phyloP scores from a whole-genome alignment of 37 sponge, comb jelly and placozoan genomes.

The Cladorhizidae sp. region DNA sequence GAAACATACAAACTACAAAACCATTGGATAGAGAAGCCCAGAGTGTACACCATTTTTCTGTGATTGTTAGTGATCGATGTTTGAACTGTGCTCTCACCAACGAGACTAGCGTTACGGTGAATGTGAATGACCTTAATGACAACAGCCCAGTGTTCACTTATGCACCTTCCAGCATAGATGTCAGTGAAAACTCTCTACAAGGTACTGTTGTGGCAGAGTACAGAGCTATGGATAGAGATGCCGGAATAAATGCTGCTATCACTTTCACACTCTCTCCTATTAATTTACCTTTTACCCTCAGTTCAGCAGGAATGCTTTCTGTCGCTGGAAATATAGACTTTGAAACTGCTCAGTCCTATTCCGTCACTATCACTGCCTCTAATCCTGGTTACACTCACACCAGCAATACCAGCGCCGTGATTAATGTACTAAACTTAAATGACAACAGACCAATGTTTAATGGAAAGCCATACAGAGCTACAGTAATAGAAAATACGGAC shows the following conservation, averaged over 20 bases:
- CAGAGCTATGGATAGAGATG: slow-evolving; percentile 61
- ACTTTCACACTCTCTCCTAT: slow-evolving; percentile 34
- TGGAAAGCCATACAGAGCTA: background rate
- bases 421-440: slow-evolving; percentile 42
- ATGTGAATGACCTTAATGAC: slow-evolving; percentile 67
- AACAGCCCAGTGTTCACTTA: slow-evolving; percentile 49
- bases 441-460: slow-evolving; percentile 50
- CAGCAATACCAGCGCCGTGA: background rate
- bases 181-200: slow-evolving; percentile 23
- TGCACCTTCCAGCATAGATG: slow-evolving; percentile 1
- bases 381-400: slow-evolving; percentile 27
- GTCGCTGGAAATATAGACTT: slow-evolving; percentile 29
- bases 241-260: slow-evolving; percentile 57
- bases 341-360: slow-evolving; percentile 27
- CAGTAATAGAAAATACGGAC: slow-evolving; percentile 18
- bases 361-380: slow-evolving; percentile 37
- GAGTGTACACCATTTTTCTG: background rate
- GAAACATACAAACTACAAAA: slow-evolving; percentile 13
- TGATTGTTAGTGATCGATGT: slow-evolving; percentile 51
- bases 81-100: slow-evolving; percentile 5
- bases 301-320: slow-evolving; percentile 19
- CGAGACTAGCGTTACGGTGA: slow-evolving; percentile 28
- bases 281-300: slow-evolving; percentile 13
- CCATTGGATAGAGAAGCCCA: slow-evolving; percentile 21
- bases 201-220: slow-evolving; percentile 7